A percentile compares a stretch with the other conserved stretches of the same genome.
phyloP scores from a whole-genome alignment of 64 coral and sea anemone species.

The Dendrophyllia cribrosa region DNA sequence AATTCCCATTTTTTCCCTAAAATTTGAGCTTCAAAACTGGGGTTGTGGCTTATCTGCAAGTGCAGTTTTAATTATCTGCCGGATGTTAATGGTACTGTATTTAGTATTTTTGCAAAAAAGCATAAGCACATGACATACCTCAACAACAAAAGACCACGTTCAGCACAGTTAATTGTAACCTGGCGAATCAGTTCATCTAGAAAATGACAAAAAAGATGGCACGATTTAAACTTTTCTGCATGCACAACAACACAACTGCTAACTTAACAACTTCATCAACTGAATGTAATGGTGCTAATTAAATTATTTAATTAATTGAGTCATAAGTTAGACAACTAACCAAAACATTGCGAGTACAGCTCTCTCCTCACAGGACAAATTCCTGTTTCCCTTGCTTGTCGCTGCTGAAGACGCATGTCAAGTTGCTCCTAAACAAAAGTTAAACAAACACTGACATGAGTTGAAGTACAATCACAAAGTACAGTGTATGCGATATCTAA shows the following conservation, averaged over 20 bases:
- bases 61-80: background rate
- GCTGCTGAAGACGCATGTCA: slow-evolving; percentile 98
- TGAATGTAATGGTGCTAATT: no score
- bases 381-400: slow-evolving; percentile 98
- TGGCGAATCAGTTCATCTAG: slow-evolving; percentile 97
- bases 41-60: no score
- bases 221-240: background rate
- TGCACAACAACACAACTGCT: no score
- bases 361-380: slow-evolving; percentile 97
- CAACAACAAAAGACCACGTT: slow-evolving; percentile 91
- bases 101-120: background rate
- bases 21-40: no score
- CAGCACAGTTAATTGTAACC: slow-evolving; percentile 99
- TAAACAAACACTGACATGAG: background rate
- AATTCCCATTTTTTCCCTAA: no score
- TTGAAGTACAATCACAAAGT: background rate
- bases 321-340: slow-evolving; percentile 24
- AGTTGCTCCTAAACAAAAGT: slow-evolving; percentile 82
- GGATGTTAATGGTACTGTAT: no score
- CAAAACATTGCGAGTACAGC: slow-evolving; percentile 99
- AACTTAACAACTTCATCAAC: no score
- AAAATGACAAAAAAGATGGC: background rate
- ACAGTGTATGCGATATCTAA: no score
- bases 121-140: slow-evolving; percentile 54
- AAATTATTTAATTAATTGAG: no score